phyloP scores from a whole-genome alignment of 2,888 invertebrate genomes.

The Phalera bucephala region DNA sequence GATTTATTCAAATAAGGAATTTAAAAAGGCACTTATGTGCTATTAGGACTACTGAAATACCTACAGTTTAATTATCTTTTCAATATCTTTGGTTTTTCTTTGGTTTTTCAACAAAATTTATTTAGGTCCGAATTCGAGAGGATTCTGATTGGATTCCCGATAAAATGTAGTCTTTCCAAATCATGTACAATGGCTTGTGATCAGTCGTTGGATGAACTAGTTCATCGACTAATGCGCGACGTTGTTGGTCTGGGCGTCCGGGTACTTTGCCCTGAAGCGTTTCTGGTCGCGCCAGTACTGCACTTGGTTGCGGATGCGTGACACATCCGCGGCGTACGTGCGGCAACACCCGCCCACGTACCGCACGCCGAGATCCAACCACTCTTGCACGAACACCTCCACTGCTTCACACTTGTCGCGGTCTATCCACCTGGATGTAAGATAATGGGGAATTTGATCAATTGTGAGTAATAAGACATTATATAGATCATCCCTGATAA shows the following conservation, averaged over 20 bases:
- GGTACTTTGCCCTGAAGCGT: constrained; percentile 57
- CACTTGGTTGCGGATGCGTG: constrained; percentile 86
- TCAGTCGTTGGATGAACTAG: no score
- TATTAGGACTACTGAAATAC: no score
- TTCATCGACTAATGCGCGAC: constrained; percentile 33
- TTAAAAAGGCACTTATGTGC: no score
- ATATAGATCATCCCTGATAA: no score
- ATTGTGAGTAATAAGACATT: constrained; percentile 6
- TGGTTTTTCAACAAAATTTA: no score
- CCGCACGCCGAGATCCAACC: constrained; percentile 91
- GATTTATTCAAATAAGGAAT: no score
- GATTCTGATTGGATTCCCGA: constrained; percentile 6
- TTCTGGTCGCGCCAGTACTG: constrained; percentile 72
- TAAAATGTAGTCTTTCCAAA: not conserved
- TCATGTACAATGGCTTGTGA: no score
- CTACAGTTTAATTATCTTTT: no score
- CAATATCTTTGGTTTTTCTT: no score
- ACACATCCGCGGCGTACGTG: constrained; percentile 91
- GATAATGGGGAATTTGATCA: not conserved
- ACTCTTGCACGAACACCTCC: constrained; percentile 88
- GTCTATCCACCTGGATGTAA: constrained; percentile 88
- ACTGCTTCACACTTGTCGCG: constrained; percentile 87
- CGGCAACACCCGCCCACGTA: constrained; percentile 97
- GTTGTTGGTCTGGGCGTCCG: constrained; percentile 29
- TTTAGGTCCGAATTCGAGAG: constrained; percentile 9